Base-by-base conservation (phyloP, 2,113 vertebrate species). In the Petrocephalus microphthalmus region DNA sequence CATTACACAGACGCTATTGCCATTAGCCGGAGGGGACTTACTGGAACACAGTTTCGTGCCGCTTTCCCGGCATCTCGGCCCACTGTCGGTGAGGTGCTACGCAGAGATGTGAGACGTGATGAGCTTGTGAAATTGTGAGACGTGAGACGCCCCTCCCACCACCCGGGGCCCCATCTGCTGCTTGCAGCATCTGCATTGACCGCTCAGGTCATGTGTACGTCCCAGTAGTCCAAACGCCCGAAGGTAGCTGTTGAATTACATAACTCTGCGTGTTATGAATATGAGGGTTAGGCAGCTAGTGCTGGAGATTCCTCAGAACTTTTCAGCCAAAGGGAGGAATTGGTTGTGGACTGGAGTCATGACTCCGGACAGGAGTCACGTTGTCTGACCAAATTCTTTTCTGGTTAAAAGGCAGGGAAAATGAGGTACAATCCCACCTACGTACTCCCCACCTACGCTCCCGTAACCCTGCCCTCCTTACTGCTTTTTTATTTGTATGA, bases 11-110 rank as follows among this genome's bases (percentile, higher is more conserved):
- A 86, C 87, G 90, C 57, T 87, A 87, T 82, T 83, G 84, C 54
- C 22, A 86, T 89, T 90, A 60, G 88, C 88, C 19, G 67, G 84
- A 74, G 89, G 74, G 89, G 89, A 90, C 89, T 67, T 89, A n/a
- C 47, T 19, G 83, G 47, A 84, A 25, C 83, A 53, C 45, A 84
- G 11, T 84, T 84, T 49, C 83, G 45, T 7, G 45, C 45, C 4
- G 45, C 8, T 22, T 82, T 45, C 78, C 37, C 45, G 20, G 0
- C 7, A 42, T 8, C 47, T 83, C 17, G 1, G 42, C 7, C 22
- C 47, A 42, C 42, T 22, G 37, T 49, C 8, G 19, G 78, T 45
- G 6, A 19, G 29, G 15, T 3, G 37, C 37, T 47, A 29, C 11
- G 29, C 60, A 1, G 10, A 67, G 3, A 42, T 42, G 42, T 42